phyloP scores from a whole-genome alignment of 2,888 invertebrate genomes.

The Horisme vitalbata region DNA sequence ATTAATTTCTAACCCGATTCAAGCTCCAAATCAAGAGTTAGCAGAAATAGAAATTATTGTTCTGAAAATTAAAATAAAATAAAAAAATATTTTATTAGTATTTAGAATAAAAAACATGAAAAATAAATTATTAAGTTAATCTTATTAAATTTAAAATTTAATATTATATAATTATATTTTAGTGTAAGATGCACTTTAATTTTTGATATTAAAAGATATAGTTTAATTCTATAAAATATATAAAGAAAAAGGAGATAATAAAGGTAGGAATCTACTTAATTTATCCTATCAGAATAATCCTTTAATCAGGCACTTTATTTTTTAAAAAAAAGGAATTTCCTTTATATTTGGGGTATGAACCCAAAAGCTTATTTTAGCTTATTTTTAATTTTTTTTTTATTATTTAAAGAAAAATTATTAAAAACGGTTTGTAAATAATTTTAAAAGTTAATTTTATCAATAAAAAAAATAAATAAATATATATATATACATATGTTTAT shows the following conservation, averaged over 20 bases:
- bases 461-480: conserved; percentile 29
- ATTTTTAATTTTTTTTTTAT: conserved; percentile 55
- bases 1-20: conserved; percentile 86
- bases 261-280: conserved; percentile 71
- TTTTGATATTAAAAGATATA: conserved; percentile 84
- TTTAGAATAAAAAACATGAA: conserved; percentile 72
- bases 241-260: conserved; percentile 84
- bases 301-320: conserved; percentile 74
- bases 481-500: no score
- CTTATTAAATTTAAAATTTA: conserved; percentile 55
- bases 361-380: conserved; percentile 84
- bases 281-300: conserved; percentile 76
- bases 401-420: conserved; percentile 44
- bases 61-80: conserved; percentile 79
- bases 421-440: conserved; percentile 33
- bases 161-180: conserved; percentile 69
- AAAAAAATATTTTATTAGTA: conserved; percentile 77
- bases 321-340: conserved; percentile 69
- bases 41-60: conserved; percentile 64
- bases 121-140: conserved; percentile 80
- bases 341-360: conserved; percentile 84
- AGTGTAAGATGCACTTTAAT: conserved; percentile 84
- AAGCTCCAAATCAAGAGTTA: conserved; percentile 71
- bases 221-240: conserved; percentile 84
- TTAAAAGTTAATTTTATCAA: conserved; percentile 40